Evolutionary conservation across 2,888 invertebrate species (phyloP), one percentile per base, ranked within the genome.

Genomic region (Neoascia interrupta): DNA sequence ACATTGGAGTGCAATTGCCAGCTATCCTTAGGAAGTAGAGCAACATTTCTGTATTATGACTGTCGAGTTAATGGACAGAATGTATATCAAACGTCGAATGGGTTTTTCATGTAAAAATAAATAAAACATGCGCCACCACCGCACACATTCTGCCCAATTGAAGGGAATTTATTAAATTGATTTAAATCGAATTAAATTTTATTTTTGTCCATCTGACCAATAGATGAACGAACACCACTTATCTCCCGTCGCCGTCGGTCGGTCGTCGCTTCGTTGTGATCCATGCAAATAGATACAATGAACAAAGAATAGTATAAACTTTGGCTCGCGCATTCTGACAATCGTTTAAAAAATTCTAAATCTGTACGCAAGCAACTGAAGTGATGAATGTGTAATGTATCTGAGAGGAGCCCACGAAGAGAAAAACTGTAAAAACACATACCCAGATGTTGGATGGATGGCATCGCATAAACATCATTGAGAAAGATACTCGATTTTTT

Each of bases 111-210:
- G 37, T 23, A 34, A 49, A 16, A 31, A 49, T n/a, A 18, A 37
- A 23, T 23, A 13, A 13, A n/a, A 28, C 26, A 16, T 6, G 8
- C 26, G 26, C 26, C 5, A 8, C 26, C 8, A 4, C 26, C n/a
- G 54, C 10, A 16, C 54, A 28, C 11, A 34, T 15, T 47, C 13
- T 47, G 11, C 28, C 43, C 41, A 13, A 68, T 70, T 76, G 63
- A 63, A 53, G 58, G 36, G 75, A 76, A 76, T 76, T 75, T 70
- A 45, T 79, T 79, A 66, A 79, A 79, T 79, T 79, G 79, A 79
- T 79, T 79, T 79, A 73, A 79, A 79, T 79, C 73, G 73, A 79
- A 73, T 79, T 79, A 79, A 72, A 54, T 47, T 64, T 36, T 60
- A 31, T 61, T 54, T 53, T 36, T 13, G n/a, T 51, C 54, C 36